Evolutionary conservation across 1,140 invertebrate genomes (phyloP).

Genomic region (Drosophila tsacasi): DNA sequence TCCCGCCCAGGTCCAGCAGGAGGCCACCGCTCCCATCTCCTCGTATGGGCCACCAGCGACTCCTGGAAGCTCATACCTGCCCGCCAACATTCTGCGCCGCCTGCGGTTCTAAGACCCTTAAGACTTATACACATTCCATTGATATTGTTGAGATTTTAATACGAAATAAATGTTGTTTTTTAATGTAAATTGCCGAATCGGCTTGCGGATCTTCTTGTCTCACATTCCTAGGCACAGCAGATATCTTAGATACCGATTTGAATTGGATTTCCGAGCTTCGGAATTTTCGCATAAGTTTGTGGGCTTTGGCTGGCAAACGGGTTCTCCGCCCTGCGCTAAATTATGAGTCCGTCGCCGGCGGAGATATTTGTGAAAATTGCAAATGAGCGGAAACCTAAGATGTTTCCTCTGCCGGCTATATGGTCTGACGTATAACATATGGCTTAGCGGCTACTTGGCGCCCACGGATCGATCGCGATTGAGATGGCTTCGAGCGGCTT

Average conservation of each 20-base stretch:
- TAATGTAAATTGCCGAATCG: constrained; percentile 54
- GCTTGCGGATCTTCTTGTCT: constrained; percentile 46
- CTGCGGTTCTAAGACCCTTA: constrained; percentile 47
- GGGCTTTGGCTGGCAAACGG: constrained; percentile 32
- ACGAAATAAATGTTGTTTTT: constrained; percentile 66
- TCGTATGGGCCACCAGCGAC: constrained; percentile 48
- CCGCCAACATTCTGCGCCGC: constrained; percentile 70
- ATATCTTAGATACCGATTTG: constrained; percentile 41
- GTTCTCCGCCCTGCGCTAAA: constrained; percentile 43
- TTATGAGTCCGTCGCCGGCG: constrained; percentile 43
- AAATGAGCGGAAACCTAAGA: constrained; percentile 57
- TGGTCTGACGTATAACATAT: constrained; percentile 39
- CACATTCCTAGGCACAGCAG: constrained; percentile 55
- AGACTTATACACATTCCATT: constrained; percentile 20
- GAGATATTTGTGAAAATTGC: constrained; percentile 59
- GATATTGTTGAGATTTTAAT: constrained; percentile 54
- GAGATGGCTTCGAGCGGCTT: constrained; percentile 43
- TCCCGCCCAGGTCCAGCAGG: constrained; percentile 9
- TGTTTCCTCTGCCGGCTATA: constrained; percentile 28
- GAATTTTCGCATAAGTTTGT: constrained; percentile 52
- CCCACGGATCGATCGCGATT: constrained; percentile 59
- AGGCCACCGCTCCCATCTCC: constrained; percentile 50
- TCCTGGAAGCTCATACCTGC: constrained; percentile 59
- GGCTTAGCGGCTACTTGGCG: constrained; percentile 35
- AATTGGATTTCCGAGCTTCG: constrained; percentile 51